Conservation (phyloP, 2,113 vertebrate genomes). For the Syngnathus scovelli region DNA sequence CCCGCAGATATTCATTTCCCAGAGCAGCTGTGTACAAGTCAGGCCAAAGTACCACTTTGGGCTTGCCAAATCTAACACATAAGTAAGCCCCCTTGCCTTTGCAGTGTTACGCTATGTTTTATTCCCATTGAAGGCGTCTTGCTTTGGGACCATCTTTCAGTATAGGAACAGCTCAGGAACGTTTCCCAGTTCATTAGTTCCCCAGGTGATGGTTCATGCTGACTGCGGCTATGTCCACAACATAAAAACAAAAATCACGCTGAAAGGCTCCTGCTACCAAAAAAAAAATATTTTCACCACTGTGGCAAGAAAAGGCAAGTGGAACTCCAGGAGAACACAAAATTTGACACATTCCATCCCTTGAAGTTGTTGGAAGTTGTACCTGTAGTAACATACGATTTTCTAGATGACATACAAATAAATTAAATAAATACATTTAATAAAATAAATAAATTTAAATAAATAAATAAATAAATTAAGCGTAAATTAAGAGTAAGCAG, state of each 20-base stretch:
- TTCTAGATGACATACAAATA: background rate
- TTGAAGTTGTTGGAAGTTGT: background rate
- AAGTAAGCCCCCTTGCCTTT: conserved; percentile 48
- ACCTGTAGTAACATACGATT: background rate
- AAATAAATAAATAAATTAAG: background rate
- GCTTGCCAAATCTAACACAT: conserved; percentile 52
- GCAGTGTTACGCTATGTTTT: conserved; percentile 54
- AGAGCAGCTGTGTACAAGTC: conserved; percentile 47
- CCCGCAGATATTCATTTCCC: conserved; percentile 45
- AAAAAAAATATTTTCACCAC: background rate
- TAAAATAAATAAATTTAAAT: background rate
- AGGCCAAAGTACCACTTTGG: conserved; percentile 40
- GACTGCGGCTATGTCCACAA: conserved; percentile 15
- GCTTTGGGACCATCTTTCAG: conserved; percentile 30
- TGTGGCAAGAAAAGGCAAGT: background rate
- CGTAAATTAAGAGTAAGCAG: background rate
- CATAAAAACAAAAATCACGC: background rate
- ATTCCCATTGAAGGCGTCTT: conserved; percentile 49
- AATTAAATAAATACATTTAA: background rate
- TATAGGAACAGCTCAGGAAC: conserved; percentile 50
- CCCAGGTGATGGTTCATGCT: conserved; percentile 37
- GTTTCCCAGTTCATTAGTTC: conserved; percentile 58
- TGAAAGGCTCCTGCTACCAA: background rate
- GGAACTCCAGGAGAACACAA: background rate
- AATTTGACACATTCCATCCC: background rate